A percentile compares a stretch with the other conserved stretches of the same genome.
Conservation (phyloP, 2,113 vertebrate genomes). For the Carassius gibelio region DNA sequence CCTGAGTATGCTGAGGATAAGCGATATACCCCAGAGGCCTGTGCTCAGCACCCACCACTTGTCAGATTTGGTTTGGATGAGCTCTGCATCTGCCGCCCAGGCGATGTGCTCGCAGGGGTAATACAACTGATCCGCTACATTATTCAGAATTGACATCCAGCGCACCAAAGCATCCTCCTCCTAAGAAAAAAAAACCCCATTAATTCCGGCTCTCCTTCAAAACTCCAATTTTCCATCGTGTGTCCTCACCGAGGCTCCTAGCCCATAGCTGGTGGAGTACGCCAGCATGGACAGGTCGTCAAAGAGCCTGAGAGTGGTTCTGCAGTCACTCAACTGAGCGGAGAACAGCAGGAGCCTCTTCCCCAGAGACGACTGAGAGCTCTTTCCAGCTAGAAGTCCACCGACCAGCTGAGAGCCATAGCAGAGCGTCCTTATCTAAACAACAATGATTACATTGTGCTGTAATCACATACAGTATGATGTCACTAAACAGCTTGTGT, state of each 20-base stretch:
- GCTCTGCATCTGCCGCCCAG: slow-evolving; percentile 86
- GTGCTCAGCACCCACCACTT: slow-evolving; percentile 88
- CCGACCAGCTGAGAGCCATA: slow-evolving; percentile 89
- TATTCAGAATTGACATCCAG: slow-evolving; percentile 83
- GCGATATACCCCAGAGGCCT: slow-evolving; percentile 81
- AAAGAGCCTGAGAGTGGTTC: slow-evolving; percentile 87
- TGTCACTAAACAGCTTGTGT: background rate
- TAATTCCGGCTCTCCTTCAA: background rate
- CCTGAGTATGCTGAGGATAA: slow-evolving; percentile 85
- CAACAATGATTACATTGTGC: background rate
- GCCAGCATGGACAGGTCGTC: slow-evolving; percentile 88
- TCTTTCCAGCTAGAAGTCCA: slow-evolving; percentile 70
- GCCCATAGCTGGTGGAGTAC: slow-evolving; percentile 83
- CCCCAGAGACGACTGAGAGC: slow-evolving; percentile 68
- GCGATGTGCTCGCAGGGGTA: slow-evolving; percentile 95
- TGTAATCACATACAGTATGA: no score
- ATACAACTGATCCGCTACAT: slow-evolving; percentile 90
- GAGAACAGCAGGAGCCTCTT: slow-evolving; percentile 82
- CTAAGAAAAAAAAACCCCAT: slow-evolving; percentile 67
- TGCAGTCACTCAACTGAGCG: slow-evolving; percentile 86
- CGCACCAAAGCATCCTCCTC: slow-evolving; percentile 82
- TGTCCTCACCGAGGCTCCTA: slow-evolving; percentile 81
- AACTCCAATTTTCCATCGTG: background rate
- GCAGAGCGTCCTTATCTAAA: slow-evolving; percentile 82
- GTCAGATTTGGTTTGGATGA: slow-evolving; percentile 76